Conservation (phyloP, 2,113 vertebrate species). For the Solea solea region DNA sequence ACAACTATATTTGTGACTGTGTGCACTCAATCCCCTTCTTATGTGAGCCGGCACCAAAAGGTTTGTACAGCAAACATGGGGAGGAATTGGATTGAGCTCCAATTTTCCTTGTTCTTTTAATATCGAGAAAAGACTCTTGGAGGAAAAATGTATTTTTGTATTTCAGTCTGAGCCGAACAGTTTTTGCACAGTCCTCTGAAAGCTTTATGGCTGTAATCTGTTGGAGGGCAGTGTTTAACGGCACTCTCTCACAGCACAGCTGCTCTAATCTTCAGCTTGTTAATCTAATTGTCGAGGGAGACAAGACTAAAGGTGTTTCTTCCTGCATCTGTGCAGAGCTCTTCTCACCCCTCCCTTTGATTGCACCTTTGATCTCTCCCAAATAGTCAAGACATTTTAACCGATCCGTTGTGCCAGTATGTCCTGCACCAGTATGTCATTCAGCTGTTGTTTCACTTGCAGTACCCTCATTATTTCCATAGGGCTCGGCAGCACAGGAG, state of each 20-base stretch:
- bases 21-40: constrained; percentile 34
- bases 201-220: constrained; percentile 75
- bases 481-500: constrained; percentile 95
- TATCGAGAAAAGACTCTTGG: constrained; percentile 29
- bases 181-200: constrained; percentile 53
- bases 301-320: constrained; percentile 70
- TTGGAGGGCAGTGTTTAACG: constrained; percentile 67
- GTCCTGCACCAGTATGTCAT: constrained; percentile 12
- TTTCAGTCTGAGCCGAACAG: constrained; percentile 49
- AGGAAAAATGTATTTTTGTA: constrained; percentile 55
- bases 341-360: constrained; percentile 64
- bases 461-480: constrained; percentile 33
- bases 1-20: constrained; percentile 44
- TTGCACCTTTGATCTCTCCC: constrained; percentile 56
- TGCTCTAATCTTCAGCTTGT: constrained; percentile 72
- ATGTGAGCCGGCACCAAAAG: constrained; percentile 49
- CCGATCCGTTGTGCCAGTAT: constrained; percentile 37
- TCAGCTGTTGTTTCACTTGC: constrained; percentile 36
- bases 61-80: constrained; percentile 29
- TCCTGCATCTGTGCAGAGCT: constrained; percentile 63
- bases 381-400: constrained; percentile 63
- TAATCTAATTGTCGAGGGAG: constrained; percentile 73
- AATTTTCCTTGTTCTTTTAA: constrained; percentile 38
- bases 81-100: constrained; percentile 36
- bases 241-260: constrained; percentile 58